A percentile compares a stretch with the other conserved stretches of the same genome.
Conservation (phyloP, 2,797 vertebrate genomes). For the Astyanax mexicanus region DNA sequence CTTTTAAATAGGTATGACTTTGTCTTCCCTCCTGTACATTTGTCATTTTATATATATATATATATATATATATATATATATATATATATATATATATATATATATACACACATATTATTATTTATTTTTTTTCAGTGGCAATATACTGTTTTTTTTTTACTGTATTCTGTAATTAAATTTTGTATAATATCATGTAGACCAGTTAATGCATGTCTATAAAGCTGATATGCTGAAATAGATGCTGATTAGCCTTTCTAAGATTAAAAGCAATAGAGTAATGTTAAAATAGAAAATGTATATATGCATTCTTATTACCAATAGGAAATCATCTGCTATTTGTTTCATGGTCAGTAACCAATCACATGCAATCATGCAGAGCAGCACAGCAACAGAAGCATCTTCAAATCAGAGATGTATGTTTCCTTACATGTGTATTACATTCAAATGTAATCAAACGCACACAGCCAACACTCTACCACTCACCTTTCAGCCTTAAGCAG, state of each 20-base stretch:
- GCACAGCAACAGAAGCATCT: neutral
- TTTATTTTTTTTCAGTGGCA: too few species aligned
- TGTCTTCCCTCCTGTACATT: too few species aligned
- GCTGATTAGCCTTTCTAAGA: too few species aligned
- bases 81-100: too few species aligned
- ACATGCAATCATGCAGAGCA: constrained; percentile 9
- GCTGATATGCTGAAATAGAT: neutral
- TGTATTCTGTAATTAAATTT: too few species aligned
- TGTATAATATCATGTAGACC: neutral
- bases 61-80: too few species aligned
- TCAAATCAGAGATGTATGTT: neutral
- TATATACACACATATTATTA: too few species aligned
- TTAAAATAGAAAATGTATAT: neutral
- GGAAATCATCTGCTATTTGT: neutral
- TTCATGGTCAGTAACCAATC: constrained; percentile 24
- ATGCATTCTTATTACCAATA: neutral
- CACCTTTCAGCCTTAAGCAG: neutral
- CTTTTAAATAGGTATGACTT: too few species aligned
- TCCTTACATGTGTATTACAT: neutral
- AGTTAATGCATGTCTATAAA: neutral
- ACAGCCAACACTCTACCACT: neutral
- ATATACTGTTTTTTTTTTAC: too few species aligned
- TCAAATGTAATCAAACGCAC: constrained; percentile 1
- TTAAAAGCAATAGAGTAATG: neutral
- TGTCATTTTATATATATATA: too few species aligned